Evolutionary conservation across 64 coral and sea anemone species (phyloP), one percentile per base, ranked within the genome.

Genomic region (Platygyra sinensis): DNA sequence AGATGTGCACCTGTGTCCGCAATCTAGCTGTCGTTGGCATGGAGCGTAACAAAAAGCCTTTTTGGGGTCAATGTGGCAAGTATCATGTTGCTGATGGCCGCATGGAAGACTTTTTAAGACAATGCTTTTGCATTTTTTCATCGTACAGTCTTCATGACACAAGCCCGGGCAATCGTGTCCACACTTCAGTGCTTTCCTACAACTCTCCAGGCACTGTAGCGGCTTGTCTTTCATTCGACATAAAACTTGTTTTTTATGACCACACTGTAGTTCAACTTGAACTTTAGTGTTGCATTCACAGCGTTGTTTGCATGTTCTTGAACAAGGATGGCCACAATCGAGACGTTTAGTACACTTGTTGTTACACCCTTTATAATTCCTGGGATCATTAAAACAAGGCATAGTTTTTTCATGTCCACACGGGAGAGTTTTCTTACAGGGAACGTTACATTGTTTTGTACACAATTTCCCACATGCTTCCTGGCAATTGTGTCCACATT

Each of bases 321-420:
- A 85, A 77, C 94, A 96, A 11, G 39, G 80, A 54, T 96, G 94
- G n/a, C 71, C 81, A 80, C 94, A 96, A 0, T 90, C 28, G 29
- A 96, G 74, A 12, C 81, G 18, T 30, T 49, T 67, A 0, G 18
- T 17, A 16, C 86, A 96, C 17, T 24, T 60, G 42, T 52, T 31
- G 20, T 86, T 49, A 55, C 87, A 96, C 22, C 38, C 7, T 22
- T 42, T 46, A 14, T 38, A 39, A n/a, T 19, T 18, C 20, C 17
- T 13, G 24, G 81, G 81, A 79, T 85, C 32, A 5, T 73, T n/a
- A 54, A 71, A 89, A 52, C 95, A 96, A 11, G 52, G 19, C 74
- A 94, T 71, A 7, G 5, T 8, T 38, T 76, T 75, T 52, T 76
- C 64, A 77, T 93, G 86, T 10, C 39, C 78, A 67, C 92, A 93